These are phyloP conservation scores for Trematomus loennbergii DNA, from an alignment of 2,113 vertebrate species.

Conservation along the genomic window DNA sequence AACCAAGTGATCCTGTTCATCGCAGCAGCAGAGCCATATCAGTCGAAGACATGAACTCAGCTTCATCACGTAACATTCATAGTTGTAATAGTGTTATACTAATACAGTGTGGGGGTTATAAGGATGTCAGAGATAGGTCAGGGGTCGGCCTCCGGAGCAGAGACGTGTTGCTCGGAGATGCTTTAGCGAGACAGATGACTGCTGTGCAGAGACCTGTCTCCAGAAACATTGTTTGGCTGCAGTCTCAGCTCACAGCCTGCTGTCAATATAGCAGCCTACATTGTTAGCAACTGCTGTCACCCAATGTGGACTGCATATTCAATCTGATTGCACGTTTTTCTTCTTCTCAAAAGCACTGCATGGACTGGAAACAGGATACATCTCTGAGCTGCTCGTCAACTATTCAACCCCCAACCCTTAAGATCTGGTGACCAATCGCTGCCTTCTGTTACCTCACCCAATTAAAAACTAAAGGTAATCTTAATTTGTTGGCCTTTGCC, in stretches of 20 bases:
- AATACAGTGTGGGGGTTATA: not conserved
- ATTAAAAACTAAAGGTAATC: not conserved
- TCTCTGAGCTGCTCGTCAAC: not conserved
- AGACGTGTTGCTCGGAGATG: not conserved
- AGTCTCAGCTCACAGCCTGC: constrained; percentile 28
- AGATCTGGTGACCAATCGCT: not conserved
- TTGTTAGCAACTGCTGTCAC: constrained; percentile 26
- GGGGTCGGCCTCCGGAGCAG: constrained; percentile 8
- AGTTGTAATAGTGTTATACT: constrained; percentile 16
- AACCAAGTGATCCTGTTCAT: constrained; percentile 57
- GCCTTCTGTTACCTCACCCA: not conserved
- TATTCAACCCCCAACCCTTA: not conserved
- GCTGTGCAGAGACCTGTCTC: constrained; percentile 18
- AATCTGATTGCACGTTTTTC: not conserved
- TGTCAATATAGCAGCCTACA: constrained; percentile 29
- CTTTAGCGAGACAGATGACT: constrained; percentile 21
- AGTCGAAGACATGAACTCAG: constrained; percentile 32
- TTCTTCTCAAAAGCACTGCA: not conserved
- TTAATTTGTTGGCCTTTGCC: not conserved
- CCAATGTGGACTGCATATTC: not conserved
- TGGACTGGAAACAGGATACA: not conserved
- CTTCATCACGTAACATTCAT: constrained; percentile 8
- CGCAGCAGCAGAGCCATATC: constrained; percentile 35
- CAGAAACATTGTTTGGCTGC: constrained; percentile 20
- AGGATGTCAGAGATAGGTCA: constrained; percentile 9